Evolutionary conservation across 1,140 invertebrate species (phyloP), one percentile per base, ranked within the genome.

Genomic region (Berghia stephanieae): DNA sequence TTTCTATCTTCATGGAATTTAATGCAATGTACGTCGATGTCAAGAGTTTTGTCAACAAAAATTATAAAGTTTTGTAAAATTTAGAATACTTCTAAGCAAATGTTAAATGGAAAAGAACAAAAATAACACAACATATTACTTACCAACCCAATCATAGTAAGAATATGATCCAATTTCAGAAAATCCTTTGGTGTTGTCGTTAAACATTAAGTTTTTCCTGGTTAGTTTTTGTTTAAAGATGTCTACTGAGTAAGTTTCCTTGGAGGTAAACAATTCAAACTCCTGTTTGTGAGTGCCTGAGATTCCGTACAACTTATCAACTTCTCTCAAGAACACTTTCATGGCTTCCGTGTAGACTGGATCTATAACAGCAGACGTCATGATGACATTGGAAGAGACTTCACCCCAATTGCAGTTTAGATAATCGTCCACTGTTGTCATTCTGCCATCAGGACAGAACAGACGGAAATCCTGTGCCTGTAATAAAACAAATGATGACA

Each of bases 351-450:
- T 55, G 3, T 78, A 72, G 0, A 70, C 46, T 13, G 69, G 67
- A 40, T 79, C 55, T 55, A 82, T 82, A 34, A 85, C 79, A n/a
- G 81, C 81, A 10, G 85, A 84, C 0, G 83, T 84, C 85, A 87
- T 86, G 40, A 99, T 89, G 5, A 96, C 95, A 88, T 97, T 93
- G 0, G 95, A 93, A 0, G 96, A 96, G 6, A 96, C 93, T 69
- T 88, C 87, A 6, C 96, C 91, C 90, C 89, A 91, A 81, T 91
- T 90, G 82, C 91, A 91, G 6, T 67, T 79, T 10, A 78, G 73
- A 68, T 87, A 90, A 2, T 85, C 78, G 42, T 82, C 79, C 5
- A 88, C 75, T 0, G 82, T 42, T 27, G 40, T 46, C 18, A 46
- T 74, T 16, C 6, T 57, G 1, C 96, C 96, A 90, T 98, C 95